Base-by-base conservation (phyloP, 1,140 invertebrate species). In the Trichoplusia ni region DNA sequence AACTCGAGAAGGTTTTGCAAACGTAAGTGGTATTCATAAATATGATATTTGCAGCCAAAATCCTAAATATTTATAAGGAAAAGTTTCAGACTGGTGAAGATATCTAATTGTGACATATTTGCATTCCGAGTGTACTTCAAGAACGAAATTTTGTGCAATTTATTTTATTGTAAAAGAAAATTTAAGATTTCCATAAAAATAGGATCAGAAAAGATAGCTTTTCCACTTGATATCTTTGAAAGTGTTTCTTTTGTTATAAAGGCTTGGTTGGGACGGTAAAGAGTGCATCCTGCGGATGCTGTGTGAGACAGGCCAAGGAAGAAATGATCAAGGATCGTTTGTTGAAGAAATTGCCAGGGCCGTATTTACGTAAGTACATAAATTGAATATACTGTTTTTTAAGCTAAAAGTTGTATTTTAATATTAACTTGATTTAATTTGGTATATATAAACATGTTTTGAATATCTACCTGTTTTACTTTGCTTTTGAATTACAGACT, bases 1-100 rank as follows among this genome's bases (percentile, higher is more conserved):
- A 94, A 72, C 83, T 94, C 23, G 92, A 94, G 79, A 92, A 86
- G 60, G 90, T 94, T 70, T 82, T 94, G 13, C 80, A 91, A 61
- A 91, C 91, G 93, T 94, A 82, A 93, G 88, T 35, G 27, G 14
- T 25, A 44, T 64, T 56, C 49, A 21, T 37, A 47, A 64, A 33
- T 46, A 23, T 59, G 19, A 18, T 49, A 49, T 49, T 49, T 49
- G 11, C 23, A 8, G 4, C 7, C 21, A 47, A 40, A 47, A n/a
- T 29, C 29, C 9, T 46, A 7, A 27, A 27, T 14, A 27, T 27
- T 46, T 14, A 7, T n/a, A 46, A 27, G 21, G 25, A 46, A 14
- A 9, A 23, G 9, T 5, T 23, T 44, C 6, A 13, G 16, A 18
- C 9, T 40, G 0, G 19, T 16, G 29, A 2, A 6, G 1, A 33